Base-by-base conservation (phyloP, 2,797 vertebrate species). In the Chromis chromis region DNA sequence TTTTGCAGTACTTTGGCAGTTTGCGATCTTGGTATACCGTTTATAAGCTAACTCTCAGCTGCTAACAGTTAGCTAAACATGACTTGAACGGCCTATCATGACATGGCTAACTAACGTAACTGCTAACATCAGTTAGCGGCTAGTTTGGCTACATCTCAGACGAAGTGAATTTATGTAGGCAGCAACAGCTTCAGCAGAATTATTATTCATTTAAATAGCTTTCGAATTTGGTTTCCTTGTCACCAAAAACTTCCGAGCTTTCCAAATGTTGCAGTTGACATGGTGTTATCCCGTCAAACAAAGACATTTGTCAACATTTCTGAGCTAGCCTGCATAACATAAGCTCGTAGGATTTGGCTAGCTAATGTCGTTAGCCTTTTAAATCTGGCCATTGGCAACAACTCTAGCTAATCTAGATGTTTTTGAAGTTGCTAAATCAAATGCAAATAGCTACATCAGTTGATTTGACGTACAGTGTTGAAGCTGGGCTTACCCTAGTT, bases 71-170 rank as follows among this genome's bases (percentile, higher is more conserved):
- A 90, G 86, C 87, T 66, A 55, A 82, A 88, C 76, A 83, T 74
- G 83, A 91, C 83, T 87, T 82, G 64, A 55, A 77, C 79, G 92
- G 90, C 90, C 92, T 93, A 69, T 87, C 68, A 4, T 85, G 85
- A 82, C 84, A 82, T 9, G 42, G 90, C 88, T 87, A 88, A 76
- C 83, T 67, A 77, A 69, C 68, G 36, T 31, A 24, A 6, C 7
- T 57, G 85, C 83, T 85, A 87, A 49, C 60, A 17, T 17, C 63
- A 70, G 79, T 65, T 85, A 85, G 78, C 87, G 14, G 83, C 79
- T 87, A 85, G 74, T 79, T 84, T 65, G 27, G 42, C 36, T 57
- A 44, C 53, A 57, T 67, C 27, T 80, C n/a, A 21, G 17, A 71
- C 55, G 67, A 76, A 86, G 72, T 88, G 27, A 31, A 59, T 74